Percentiles rank a stretch among this genome's conserved stretches.
phyloP scores from a whole-genome alignment of 2,888 invertebrate genomes.

The Hirtodrosophila alboralis region DNA sequence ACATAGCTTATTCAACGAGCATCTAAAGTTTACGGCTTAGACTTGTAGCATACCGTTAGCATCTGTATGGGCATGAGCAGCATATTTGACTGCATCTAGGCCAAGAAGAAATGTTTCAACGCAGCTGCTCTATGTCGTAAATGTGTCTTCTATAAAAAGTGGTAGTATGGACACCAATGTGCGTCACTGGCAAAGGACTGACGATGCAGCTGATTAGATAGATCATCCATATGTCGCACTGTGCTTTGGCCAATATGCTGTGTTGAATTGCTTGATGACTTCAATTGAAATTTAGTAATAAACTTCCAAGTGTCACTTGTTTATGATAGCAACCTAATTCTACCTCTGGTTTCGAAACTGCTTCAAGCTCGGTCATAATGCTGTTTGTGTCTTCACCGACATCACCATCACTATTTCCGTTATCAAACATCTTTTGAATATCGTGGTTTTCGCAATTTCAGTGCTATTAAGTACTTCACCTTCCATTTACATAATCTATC shows the following conservation, averaged over 20 bases:
- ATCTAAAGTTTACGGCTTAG: conserved; percentile 23
- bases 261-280: conserved; percentile 6
- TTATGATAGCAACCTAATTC: too few species aligned
- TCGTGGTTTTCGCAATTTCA: background rate
- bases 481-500: conserved; percentile 2
- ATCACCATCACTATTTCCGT: background rate
- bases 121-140: conserved; percentile 30
- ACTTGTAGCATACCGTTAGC: conserved; percentile 23
- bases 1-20: conserved; percentile 26
- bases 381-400: background rate
- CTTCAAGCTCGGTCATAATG: background rate
- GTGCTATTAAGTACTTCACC: background rate
- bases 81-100: conserved; percentile 32
- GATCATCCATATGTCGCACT: background rate
- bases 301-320: too few species aligned
- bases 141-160: conserved; percentile 13
- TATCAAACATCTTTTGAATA: too few species aligned
- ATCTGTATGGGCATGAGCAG: conserved; percentile 16
- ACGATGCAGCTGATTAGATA: background rate
- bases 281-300: too few species aligned
- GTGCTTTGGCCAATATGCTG: background rate
- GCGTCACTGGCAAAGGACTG: conserved; percentile 23
- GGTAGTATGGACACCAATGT: conserved; percentile 31
- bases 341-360: too few species aligned
- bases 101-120: conserved; percentile 24